Base-by-base conservation (phyloP, 2,797 vertebrate species). In the Chrosomus eos region DNA sequence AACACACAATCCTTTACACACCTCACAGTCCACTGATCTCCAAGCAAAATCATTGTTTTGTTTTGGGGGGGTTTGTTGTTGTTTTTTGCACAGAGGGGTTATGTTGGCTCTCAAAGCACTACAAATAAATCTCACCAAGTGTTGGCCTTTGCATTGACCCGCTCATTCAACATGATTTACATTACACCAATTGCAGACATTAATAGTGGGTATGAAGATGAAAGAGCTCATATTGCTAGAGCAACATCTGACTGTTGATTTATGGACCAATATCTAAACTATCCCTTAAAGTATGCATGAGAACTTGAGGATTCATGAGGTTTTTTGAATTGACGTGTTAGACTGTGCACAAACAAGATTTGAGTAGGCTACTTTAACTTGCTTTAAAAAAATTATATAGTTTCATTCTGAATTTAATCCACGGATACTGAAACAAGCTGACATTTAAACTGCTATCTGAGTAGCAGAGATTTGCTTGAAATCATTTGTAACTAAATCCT, bases 61-160 rank as follows among this genome's bases (percentile, higher is more conserved):
- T 51, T 64, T 88, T 86, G 9, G 9, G 36, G 9, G 10, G 23
- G 55, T 4, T 14, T 45, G 1, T 43, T 6, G 11, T 45, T 45
- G 18, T 51, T 48, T 87, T 31, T 62, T 8, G 53, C 88, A 79
- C 60, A 66, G 89, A 60, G 19, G 82, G 80, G 68, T 74, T 82
- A 82, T 72, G 67, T 72, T 84, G 38, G 36, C 75, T 84, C 68
- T 67, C 38, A 60, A 78, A 62, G 80, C 79, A 78, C 73, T 55
- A 73, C 82, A 86, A 89, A 88, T 86, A 86, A 87, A 87, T 88
- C 76, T 78, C 78, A 51, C 55, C 77, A 43, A 84, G 85, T 85
- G 67, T 87, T 81, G 68, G 60, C 68, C 79, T 74, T 83, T 80
- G 86, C 77, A 75, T 68, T 75, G 80, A 86, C 85, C 87, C 81